Base-by-base conservation (phyloP, 2,888 invertebrate species). In the Euplagia quadripunctaria region DNA sequence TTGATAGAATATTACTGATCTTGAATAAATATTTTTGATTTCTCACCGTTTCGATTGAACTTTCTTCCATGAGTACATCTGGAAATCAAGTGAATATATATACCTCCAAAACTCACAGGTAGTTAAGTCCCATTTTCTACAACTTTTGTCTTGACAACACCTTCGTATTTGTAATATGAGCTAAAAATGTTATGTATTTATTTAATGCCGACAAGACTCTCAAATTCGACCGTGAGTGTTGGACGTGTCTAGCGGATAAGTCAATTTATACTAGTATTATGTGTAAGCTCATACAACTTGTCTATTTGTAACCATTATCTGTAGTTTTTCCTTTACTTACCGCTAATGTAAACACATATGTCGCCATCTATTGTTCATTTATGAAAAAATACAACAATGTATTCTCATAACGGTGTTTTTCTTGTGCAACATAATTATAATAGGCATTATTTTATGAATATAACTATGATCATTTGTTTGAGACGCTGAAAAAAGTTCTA, bases 311-410 rank as follows among this genome's bases (percentile, higher is more conserved):
- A 74, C 77, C 74, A 79, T 81, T 80, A 81, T 69, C 66, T 63
- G 63, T 71, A 75, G 72, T 77, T 81, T 74, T 75, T 70, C 75
- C 75, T 75, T 43, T 72, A 72, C 77, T 79, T 72, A 67, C 46
- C 61, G 64, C 70, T 79, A 80, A 80, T 82, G 74, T 55, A 70
- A 46, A 73, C 75, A 71, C 75, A 76, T 82, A 78, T 83, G 84
- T 84, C 77, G 68, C 81, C 78, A 83, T 78, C 76, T 71, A 82
- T 84, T 82, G 81, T 81, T 63, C 65, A 67, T 75, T 80, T 71
- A 64, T 16, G 68, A 75, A 76, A 82, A 83, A 81, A 77, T 51
- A 17, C 2, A 43, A 61, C 68, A 77, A 73, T 76, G 75, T 76
- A 68, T 84, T 83, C 75, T 67, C 77, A 81, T 71, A 72, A 16